These are phyloP conservation scores for Meriones unguiculatus DNA, from an alignment of 2,113 vertebrate species.

Conservation along the genomic window DNA sequence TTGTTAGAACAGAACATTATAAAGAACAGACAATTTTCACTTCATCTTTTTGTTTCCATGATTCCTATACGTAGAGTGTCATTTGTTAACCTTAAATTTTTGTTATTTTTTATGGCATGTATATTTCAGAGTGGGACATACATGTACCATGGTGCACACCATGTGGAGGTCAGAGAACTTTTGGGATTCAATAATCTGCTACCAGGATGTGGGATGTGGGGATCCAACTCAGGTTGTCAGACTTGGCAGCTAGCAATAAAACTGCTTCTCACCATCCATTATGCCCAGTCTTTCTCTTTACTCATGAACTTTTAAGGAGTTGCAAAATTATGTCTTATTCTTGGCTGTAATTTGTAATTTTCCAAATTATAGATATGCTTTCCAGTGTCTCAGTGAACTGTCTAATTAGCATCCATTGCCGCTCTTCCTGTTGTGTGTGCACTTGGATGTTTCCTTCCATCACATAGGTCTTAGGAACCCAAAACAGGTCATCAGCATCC, in stretches of 20 bases:
- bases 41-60: not conserved
- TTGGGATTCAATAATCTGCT: not conserved
- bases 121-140: too few species aligned
- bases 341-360: not conserved
- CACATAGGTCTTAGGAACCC: not conserved
- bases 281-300: not conserved
- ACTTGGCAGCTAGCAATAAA: not conserved
- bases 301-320: not conserved
- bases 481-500: not conserved
- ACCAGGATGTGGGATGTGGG: not conserved
- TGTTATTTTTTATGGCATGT: not conserved
- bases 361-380: not conserved
- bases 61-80: not conserved
- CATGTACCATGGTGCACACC: not conserved
- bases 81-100: not conserved
- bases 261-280: not conserved
- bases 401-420: not conserved
- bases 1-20: not conserved
- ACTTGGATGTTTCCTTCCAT: not conserved
- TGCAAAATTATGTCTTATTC: not conserved
- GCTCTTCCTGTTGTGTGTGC: not conserved
- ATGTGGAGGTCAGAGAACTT: too few species aligned
- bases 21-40: not conserved
- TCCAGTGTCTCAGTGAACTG: not conserved
- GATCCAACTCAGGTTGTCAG: not conserved